Conservation (phyloP, 2,113 vertebrate species). For the Macaca fascicularis region DNA sequence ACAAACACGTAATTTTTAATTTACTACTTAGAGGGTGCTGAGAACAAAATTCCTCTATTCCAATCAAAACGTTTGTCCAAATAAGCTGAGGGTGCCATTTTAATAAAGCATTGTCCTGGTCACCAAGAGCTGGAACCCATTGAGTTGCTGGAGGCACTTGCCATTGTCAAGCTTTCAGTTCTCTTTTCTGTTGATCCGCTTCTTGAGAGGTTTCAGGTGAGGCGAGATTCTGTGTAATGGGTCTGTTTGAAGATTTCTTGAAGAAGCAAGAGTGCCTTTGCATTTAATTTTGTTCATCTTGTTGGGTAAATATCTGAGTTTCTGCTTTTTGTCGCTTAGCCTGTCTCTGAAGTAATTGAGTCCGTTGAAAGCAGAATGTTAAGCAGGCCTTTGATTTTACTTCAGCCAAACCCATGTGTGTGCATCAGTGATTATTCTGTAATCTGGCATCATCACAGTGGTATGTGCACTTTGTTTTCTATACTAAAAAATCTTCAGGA, state of each 20-base stretch:
- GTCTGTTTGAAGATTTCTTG: constrained; percentile 33
- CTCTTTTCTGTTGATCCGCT: constrained; percentile 25
- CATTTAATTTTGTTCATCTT: constrained; percentile 76
- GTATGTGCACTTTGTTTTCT: constrained; percentile 50
- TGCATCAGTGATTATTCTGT: constrained; percentile 62
- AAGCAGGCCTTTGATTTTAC: constrained; percentile 77
- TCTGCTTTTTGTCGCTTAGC: constrained; percentile 77
- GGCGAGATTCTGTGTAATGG: neutral
- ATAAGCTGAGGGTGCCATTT: neutral
- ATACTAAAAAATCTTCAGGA: neutral
- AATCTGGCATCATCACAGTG: neutral
- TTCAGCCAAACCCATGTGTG: constrained; percentile 64
- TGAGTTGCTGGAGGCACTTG: neutral
- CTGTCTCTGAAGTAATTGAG: constrained; percentile 75
- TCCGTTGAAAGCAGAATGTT: constrained; percentile 76
- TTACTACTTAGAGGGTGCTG: neutral
- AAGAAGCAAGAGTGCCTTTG: constrained; percentile 43
- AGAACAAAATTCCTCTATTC: neutral
- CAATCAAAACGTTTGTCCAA: neutral
- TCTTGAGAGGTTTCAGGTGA: neutral
- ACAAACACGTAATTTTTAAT: neutral
- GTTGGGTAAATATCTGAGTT: constrained; percentile 76
- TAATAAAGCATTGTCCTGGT: neutral
- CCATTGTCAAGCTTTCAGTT: neutral
- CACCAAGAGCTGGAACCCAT: neutral